Conservation (phyloP, 1,140 invertebrate species). For the Drosophila pachea region DNA sequence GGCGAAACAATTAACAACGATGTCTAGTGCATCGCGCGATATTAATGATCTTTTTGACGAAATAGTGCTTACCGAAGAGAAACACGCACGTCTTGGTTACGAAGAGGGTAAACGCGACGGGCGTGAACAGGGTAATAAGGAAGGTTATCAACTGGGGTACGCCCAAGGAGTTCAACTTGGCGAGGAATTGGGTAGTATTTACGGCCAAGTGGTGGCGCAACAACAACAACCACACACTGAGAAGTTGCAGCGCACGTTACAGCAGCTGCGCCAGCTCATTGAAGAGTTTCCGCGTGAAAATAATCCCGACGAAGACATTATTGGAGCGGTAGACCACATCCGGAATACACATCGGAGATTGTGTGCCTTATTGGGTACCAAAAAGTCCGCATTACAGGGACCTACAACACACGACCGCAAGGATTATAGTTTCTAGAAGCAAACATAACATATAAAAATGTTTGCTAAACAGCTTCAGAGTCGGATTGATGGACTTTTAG, state of each 20-base stretch:
- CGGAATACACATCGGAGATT: conserved; percentile 84
- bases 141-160: conserved; percentile 84
- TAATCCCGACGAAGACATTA: conserved; percentile 82
- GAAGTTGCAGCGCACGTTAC: conserved; percentile 80
- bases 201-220: conserved; percentile 79
- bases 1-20: conserved; percentile 14
- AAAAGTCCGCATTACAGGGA: conserved; percentile 49
- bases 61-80: conserved; percentile 82
- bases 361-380: conserved; percentile 83
- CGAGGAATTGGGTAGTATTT: conserved; percentile 83
- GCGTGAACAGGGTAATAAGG: conserved; percentile 80
- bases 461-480: conserved; percentile 38
- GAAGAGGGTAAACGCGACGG: conserved; percentile 82
- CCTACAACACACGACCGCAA: conserved; percentile 32
- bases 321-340: conserved; percentile 82
- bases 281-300: conserved; percentile 84
- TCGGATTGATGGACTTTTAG: conserved; percentile 81
- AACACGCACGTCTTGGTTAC: conserved; percentile 80
- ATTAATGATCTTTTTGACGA: conserved; percentile 84
- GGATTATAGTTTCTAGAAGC: conserved; percentile 64
- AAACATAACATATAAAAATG: conserved; percentile 37
- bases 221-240: conserved; percentile 57
- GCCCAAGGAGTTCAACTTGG: conserved; percentile 84
- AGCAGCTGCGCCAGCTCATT: conserved; percentile 82
- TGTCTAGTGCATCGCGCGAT: conserved; percentile 76